Base-by-base conservation (phyloP, 2,113 vertebrate genomes). In the Caranx ignobilis region DNA sequence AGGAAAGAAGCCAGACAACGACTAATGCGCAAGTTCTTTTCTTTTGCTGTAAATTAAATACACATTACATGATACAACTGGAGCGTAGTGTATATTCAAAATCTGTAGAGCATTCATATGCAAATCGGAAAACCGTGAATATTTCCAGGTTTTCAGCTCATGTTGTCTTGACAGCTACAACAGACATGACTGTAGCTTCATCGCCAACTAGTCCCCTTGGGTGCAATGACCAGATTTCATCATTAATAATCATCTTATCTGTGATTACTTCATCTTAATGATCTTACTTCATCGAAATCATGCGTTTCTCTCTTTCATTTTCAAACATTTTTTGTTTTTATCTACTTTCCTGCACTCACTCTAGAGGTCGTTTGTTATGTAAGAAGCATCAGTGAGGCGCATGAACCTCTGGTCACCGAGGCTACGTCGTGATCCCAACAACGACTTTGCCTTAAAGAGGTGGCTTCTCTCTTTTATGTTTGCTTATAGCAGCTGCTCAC, bases 21-120 rank as follows among this genome's bases (percentile, higher is more conserved):
- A 62, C 52, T 59, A 62, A 62, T 34, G 19, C 11, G 21, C 12
- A 21, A 34, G 50, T 31, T 41, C 0, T 1, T 16, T 16, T 60
- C 21, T 39, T 61, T 37, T 26, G 21, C 6, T 31, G 39, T 57
- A 57, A 71, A 64, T 71, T 4, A 64, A 41, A 55, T 64, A 39
- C 67, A 71, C 37, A 63, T 56, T 64, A 37, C 19, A 45, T 26
- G 16, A 55, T n/a, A n/a, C 48, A n/a, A 8, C 26, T 59, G 57
- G 16, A 13, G 48, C 6, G 18, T 55, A 43, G 45, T n/a, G 18
- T 21, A 16, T n/a, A 11, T 19, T 2, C 18, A 41, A 19, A 50
- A 50, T 50, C 48, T 19, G 18, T 19, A n/a, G 32, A 55, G 16
- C 11, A 31, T 12, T 26, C 12, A 61, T 34, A 26, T 26, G 34